These are phyloP conservation scores for Altica lythri DNA, from an alignment of 2,888 invertebrate species.

Conservation along the genomic window DNA sequence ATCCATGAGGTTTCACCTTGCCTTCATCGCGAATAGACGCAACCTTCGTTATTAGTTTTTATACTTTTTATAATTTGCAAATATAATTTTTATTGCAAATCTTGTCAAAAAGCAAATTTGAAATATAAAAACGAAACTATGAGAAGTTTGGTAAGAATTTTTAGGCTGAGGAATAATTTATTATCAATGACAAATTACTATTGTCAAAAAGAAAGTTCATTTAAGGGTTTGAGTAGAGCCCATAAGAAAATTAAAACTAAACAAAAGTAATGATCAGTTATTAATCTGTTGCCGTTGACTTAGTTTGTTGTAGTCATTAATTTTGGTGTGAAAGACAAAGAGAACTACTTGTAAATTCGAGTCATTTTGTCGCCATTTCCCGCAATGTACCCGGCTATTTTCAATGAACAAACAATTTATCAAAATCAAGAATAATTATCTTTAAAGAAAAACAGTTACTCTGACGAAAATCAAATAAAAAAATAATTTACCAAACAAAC, in stretches of 20 bases:
- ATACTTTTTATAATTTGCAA: too few species aligned
- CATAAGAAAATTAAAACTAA: slow-evolving; percentile 29
- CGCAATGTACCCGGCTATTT: neutral
- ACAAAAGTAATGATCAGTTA: slow-evolving; percentile 33
- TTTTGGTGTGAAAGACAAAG: slow-evolving; percentile 20
- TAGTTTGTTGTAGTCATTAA: slow-evolving; percentile 35
- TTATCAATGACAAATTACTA: too few species aligned
- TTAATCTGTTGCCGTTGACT: slow-evolving; percentile 34
- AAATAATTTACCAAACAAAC: neutral
- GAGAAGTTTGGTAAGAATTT: too few species aligned
- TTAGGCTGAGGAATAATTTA: too few species aligned
- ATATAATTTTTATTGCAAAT: too few species aligned
- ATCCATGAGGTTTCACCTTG: too few species aligned
- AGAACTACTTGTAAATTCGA: slow-evolving; percentile 19
- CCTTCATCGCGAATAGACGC: too few species aligned
- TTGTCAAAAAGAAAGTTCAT: too few species aligned
- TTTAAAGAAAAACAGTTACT: slow-evolving; percentile 8
- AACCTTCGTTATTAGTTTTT: too few species aligned
- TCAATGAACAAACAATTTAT: slow-evolving; percentile 20
- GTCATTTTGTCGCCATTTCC: slow-evolving; percentile 9
- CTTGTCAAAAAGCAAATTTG: too few species aligned
- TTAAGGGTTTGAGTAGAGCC: too few species aligned
- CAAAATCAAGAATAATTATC: slow-evolving; percentile 23
- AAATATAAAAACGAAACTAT: too few species aligned
- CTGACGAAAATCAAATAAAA: neutral